phyloP scores from a whole-genome alignment of 1,140 invertebrate genomes.

The Teleopsis dalmanni region DNA sequence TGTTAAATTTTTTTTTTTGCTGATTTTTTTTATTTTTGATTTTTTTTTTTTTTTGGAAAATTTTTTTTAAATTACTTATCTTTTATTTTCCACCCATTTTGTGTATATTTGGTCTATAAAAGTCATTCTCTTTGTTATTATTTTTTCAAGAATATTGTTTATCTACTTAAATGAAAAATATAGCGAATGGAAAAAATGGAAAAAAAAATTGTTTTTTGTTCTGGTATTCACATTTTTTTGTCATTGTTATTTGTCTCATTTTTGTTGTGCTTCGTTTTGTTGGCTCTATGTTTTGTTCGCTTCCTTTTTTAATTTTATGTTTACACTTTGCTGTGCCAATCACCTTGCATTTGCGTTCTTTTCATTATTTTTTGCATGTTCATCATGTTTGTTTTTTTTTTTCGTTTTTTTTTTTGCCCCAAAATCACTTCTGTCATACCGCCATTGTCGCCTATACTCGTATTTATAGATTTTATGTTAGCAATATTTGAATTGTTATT shows the following conservation, averaged over 20 bases:
- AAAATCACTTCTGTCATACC: neutral
- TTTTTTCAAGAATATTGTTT: too few relatives aligned
- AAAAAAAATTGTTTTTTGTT: too few relatives aligned
- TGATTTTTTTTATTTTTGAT: neutral
- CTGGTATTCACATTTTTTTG: too few relatives aligned
- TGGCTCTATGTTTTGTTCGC: neutral
- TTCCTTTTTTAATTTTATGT: constrained; percentile 7
- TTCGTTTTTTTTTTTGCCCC: neutral
- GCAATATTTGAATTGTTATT: too few relatives aligned
- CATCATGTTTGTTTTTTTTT: constrained; percentile 1
- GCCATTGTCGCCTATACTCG: too few relatives aligned
- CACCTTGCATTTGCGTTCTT: constrained; percentile 1
- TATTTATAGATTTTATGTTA: too few relatives aligned
- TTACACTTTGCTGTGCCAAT: constrained; percentile 9
- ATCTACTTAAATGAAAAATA: too few relatives aligned
- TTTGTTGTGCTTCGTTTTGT: neutral
- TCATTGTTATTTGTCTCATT: too few relatives aligned
- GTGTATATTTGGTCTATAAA: too few relatives aligned
- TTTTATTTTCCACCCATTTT: too few relatives aligned
- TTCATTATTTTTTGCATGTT: neutral
- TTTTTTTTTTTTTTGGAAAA: neutral
- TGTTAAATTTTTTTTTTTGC: neutral
- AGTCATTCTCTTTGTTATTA: too few relatives aligned
- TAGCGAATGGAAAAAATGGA: too few relatives aligned
- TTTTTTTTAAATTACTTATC: neutral